Percentiles rank a stretch among this genome's conserved stretches.
phyloP scores from a whole-genome alignment of 1,140 invertebrate genomes.

The Lordiphosa collinella region DNA sequence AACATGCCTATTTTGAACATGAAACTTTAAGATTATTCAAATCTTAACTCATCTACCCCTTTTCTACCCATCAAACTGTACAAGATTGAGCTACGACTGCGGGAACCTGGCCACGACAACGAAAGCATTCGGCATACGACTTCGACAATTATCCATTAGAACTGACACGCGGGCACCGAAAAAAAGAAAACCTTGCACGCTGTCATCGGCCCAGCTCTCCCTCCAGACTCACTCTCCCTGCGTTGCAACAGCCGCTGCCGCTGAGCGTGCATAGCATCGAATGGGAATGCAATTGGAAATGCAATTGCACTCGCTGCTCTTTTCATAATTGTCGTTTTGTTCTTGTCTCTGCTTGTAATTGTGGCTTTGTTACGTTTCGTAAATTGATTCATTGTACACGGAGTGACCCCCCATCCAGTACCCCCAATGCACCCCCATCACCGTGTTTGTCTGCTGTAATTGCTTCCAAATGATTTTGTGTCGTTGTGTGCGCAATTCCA shows the following conservation, averaged over 20 bases:
- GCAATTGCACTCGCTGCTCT: conserved; percentile 71
- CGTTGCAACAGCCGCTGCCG: background rate
- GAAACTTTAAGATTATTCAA: background rate
- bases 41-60: conserved; percentile 31
- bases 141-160: conserved; percentile 75
- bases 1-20: too few relatives aligned
- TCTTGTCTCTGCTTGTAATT: conserved; percentile 62
- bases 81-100: conserved; percentile 33
- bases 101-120: background rate
- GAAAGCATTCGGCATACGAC: conserved; percentile 40
- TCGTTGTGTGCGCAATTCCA: conserved; percentile 69
- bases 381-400: conserved; percentile 72
- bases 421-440: background rate
- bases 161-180: conserved; percentile 57
- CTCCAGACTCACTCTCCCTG: background rate
- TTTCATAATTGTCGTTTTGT: conserved; percentile 61
- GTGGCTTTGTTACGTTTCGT: conserved; percentile 74
- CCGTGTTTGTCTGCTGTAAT: conserved; percentile 49
- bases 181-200: conserved; percentile 29
- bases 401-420: conserved; percentile 14
- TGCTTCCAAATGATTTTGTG: conserved; percentile 77
- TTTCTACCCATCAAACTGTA: conserved; percentile 8
- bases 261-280: background rate
- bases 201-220: conserved; percentile 7
- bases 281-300: conserved; percentile 34